Evolutionary conservation across 2,113 vertebrate species (phyloP).

Genomic region (Columbina picui): DNA sequence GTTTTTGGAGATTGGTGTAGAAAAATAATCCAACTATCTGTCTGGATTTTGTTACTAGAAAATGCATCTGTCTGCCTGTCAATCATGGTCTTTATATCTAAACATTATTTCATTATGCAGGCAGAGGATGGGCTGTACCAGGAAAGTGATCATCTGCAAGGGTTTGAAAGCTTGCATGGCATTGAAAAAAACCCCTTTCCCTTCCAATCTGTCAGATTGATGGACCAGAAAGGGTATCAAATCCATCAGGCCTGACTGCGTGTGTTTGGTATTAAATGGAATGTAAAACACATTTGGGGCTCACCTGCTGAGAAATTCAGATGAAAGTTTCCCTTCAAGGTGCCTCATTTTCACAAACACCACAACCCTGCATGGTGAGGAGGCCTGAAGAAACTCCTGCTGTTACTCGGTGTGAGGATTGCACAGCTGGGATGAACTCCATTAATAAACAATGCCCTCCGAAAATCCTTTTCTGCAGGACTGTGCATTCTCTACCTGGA

Average conservation of each 20-base stretch:
- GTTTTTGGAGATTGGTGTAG: not conserved
- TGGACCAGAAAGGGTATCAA: not conserved
- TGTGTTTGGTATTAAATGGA: not conserved
- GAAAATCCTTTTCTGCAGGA: not conserved
- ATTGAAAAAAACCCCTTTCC: not conserved
- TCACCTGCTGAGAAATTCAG: conserved; percentile 2
- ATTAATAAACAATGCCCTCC: not conserved
- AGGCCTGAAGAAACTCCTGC: not conserved
- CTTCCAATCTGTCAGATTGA: not conserved
- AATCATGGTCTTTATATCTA: not conserved
- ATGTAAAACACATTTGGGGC: not conserved
- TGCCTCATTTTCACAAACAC: not conserved
- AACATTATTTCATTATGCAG: not conserved
- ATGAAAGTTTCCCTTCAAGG: not conserved
- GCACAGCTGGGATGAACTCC: not conserved
- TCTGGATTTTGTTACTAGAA: not conserved
- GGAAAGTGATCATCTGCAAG: not conserved
- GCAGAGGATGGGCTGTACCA: not conserved
- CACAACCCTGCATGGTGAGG: not conserved
- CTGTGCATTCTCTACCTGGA: not conserved
- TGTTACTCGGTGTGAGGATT: not conserved
- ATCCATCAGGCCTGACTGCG: not conserved
- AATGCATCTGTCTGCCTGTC: not conserved
- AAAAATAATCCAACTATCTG: not conserved
- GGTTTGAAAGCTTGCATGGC: not conserved